Evolutionary conservation across 1,140 invertebrate genomes (phyloP).

Genomic region (Sarcophaga peregrina): DNA sequence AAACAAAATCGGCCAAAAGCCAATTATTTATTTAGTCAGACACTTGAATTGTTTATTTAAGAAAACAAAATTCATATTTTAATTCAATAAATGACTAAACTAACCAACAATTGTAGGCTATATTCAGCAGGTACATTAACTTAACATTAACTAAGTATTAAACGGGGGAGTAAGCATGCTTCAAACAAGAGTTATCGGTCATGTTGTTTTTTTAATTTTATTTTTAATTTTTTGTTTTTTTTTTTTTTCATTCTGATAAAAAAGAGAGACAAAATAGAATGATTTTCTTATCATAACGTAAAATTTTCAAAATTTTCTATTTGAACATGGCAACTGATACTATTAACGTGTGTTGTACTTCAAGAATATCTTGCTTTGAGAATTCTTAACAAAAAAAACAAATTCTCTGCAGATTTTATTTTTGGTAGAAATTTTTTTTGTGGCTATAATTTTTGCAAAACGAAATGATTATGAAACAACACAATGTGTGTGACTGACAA

Average conservation of each 20-base stretch:
- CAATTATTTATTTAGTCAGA: neutral
- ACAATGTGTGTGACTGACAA: neutral
- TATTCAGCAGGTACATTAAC: too few relatives aligned
- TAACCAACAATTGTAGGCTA: too few relatives aligned
- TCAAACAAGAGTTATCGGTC: too few relatives aligned
- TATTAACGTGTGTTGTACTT: too few relatives aligned
- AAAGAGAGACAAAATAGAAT: neutral
- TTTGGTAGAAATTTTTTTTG: neutral
- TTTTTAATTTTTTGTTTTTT: neutral
- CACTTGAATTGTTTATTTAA: neutral
- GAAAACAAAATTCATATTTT: neutral
- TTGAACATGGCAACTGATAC: neutral
- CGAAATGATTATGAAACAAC: neutral
- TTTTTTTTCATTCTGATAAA: neutral
- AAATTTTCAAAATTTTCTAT: neutral
- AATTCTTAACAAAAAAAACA: too few relatives aligned
- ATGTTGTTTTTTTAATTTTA: too few relatives aligned
- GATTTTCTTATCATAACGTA: neutral
- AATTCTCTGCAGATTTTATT: neutral
- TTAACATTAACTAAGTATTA: too few relatives aligned
- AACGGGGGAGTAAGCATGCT: too few relatives aligned
- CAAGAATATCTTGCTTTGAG: too few relatives aligned
- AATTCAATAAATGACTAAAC: too few relatives aligned
- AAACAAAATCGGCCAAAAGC: neutral
- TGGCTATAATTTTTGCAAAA: neutral